Percentiles rank a stretch among this genome's conserved stretches.
phyloP scores from a whole-genome alignment of 2,113 vertebrate genomes.

The Gambusia holbrooki region DNA sequence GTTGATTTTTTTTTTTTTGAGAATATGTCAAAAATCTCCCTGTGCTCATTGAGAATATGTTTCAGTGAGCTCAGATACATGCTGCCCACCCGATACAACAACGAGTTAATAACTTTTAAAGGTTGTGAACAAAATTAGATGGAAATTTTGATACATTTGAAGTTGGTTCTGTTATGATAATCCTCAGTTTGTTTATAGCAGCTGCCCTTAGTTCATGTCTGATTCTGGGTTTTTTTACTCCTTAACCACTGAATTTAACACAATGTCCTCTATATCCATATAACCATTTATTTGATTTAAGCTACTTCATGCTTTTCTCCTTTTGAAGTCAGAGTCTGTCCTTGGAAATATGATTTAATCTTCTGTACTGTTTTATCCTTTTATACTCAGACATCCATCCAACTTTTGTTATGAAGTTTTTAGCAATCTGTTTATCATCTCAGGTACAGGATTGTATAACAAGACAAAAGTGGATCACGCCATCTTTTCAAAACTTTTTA shows the following conservation, averaged over 20 bases:
- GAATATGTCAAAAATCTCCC: not conserved
- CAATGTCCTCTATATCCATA: not conserved
- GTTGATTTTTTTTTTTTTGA: not conserved
- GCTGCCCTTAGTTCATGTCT: not conserved
- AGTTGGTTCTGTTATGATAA: conserved; percentile 3
- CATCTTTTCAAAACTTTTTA: conserved; percentile 39
- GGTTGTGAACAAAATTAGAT: conserved; percentile 5
- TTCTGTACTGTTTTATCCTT: conserved; percentile 60
- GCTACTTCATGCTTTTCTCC: conserved; percentile 23
- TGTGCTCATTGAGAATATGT: not conserved
- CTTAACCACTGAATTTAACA: not conserved
- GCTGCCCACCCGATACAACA: too few species aligned
- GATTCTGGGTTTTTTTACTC: not conserved
- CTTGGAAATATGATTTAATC: conserved; percentile 67
- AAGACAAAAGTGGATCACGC: conserved; percentile 59
- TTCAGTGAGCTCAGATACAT: not conserved
- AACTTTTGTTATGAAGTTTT: conserved; percentile 77
- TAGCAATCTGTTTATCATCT: conserved; percentile 79
- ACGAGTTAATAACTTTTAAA: not conserved
- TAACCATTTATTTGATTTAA: conserved; percentile 24
- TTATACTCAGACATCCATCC: conserved; percentile 78
- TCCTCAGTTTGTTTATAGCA: not conserved
- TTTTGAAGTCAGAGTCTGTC: conserved; percentile 29
- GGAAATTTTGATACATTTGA: not conserved
- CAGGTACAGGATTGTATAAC: conserved; percentile 76